Conservation (phyloP, 2,888 invertebrate genomes). For the Blastobasis lacticolella region DNA sequence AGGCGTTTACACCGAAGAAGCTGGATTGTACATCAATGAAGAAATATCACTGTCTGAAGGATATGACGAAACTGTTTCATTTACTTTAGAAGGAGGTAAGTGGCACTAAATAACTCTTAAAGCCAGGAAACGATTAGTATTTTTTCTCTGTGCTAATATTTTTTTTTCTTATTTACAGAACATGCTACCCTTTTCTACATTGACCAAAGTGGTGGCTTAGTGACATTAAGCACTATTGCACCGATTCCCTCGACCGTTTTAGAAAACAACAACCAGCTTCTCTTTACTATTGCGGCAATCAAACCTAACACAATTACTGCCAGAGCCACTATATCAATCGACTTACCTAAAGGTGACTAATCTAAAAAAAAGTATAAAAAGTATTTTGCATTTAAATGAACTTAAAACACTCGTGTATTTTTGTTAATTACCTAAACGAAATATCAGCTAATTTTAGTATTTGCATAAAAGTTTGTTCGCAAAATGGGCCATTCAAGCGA, state of each 20-base stretch:
- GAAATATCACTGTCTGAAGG: slow-evolving; percentile 28
- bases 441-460: too few species aligned
- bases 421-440: too few species aligned
- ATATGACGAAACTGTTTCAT: slow-evolving; percentile 32
- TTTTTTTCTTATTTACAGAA: slow-evolving; percentile 18
- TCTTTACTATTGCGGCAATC: slow-evolving; percentile 26
- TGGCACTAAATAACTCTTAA: neutral
- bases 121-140: neutral
- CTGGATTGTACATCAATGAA: slow-evolving; percentile 25
- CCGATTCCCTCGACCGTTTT: slow-evolving; percentile 23
- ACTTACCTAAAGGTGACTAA: slow-evolving; percentile 28
- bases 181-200: slow-evolving; percentile 19
- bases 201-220: slow-evolving; percentile 9
- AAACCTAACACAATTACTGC: slow-evolving; percentile 19
- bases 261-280: slow-evolving; percentile 21
- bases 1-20: slow-evolving; percentile 27
- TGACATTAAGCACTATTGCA: slow-evolving; percentile 10
- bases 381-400: too few species aligned
- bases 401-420: too few species aligned
- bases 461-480: too few species aligned
- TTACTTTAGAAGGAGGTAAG: slow-evolving; percentile 35
- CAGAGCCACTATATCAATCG: slow-evolving; percentile 28
- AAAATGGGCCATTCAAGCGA: too few species aligned
- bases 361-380: neutral
- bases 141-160: too few species aligned